A percentile compares a stretch with the other conserved stretches of the same genome.
Evolutionary conservation across 2,797 vertebrate species (phyloP).

Genomic region (Xenopus petersii): DNA sequence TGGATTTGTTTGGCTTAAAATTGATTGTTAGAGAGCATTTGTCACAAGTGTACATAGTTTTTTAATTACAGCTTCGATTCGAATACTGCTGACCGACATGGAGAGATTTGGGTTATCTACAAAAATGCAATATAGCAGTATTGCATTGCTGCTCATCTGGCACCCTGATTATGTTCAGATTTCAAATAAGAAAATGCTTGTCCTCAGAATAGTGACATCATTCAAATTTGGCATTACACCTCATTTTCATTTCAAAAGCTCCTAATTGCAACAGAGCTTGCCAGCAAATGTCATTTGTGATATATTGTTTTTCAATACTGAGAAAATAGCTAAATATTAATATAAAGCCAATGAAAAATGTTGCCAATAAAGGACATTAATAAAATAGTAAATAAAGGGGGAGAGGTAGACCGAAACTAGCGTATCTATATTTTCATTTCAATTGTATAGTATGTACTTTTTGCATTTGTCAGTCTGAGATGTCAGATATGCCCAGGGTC

Average conservation of each 20-base stretch:
- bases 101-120: conserved; percentile 32
- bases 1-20: conserved; percentile 53
- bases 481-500: too few relatives aligned
- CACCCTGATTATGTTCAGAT: conserved; percentile 18
- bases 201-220: conserved; percentile 4
- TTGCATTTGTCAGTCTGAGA: too few relatives aligned
- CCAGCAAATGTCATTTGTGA: conserved; percentile 1
- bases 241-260: conserved; percentile 33
- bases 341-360: too few relatives aligned
- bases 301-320: conserved; percentile 14
- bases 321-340: too few relatives aligned
- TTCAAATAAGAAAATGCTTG: conserved; percentile 12
- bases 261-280: conserved; percentile 19
- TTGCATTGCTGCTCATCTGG: conserved; percentile 28
- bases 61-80: conserved; percentile 21
- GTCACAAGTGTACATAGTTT: conserved; percentile 43
- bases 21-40: conserved; percentile 53
- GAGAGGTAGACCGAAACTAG: too few relatives aligned
- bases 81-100: conserved; percentile 27
- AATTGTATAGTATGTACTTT: too few relatives aligned
- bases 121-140: conserved; percentile 11
- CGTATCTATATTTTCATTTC: too few relatives aligned
- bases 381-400: too few relatives aligned
- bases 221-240: conserved; percentile 5
- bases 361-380: too few relatives aligned